A percentile compares a stretch with the other conserved stretches of the same genome.
phyloP scores from a whole-genome alignment of 2,888 invertebrate genomes.

The Plebejus melissa region DNA sequence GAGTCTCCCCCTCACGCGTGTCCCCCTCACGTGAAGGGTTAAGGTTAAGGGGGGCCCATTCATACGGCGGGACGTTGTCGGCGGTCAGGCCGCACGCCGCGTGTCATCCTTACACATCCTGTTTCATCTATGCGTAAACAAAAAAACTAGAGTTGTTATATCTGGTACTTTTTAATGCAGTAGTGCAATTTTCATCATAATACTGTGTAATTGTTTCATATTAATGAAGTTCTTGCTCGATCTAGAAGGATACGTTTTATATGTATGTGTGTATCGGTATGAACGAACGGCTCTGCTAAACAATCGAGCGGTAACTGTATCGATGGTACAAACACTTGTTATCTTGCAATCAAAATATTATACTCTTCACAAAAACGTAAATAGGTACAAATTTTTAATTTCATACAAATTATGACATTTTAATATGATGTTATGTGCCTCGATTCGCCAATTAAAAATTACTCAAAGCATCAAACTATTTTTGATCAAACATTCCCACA shows the following conservation, averaged over 20 bases:
- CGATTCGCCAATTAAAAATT: too few relatives aligned
- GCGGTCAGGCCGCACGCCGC: slow-evolving; percentile 62
- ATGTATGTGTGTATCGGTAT: neutral
- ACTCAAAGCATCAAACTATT: too few relatives aligned
- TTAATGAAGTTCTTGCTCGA: neutral
- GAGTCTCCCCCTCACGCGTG: slow-evolving; percentile 17
- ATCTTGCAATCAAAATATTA: neutral
- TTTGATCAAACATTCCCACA: neutral
- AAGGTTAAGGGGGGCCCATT: slow-evolving; percentile 50
- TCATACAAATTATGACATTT: too few relatives aligned
- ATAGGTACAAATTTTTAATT: neutral
- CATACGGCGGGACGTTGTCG: slow-evolving; percentile 55
- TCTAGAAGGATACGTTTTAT: neutral
- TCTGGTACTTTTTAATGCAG: neutral
- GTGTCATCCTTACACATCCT: slow-evolving; percentile 46
- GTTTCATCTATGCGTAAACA: neutral
- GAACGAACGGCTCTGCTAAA: too few relatives aligned
- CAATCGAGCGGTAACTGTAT: too few relatives aligned
- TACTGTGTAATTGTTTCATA: neutral
- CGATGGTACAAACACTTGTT: too few relatives aligned
- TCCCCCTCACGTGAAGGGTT: slow-evolving; percentile 6
- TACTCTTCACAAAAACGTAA: neutral
- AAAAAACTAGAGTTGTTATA: neutral
- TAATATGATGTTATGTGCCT: too few relatives aligned
- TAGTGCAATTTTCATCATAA: too few relatives aligned